Evolutionary conservation across 2,888 invertebrate species (phyloP).

Genomic region (Euclidia mi): DNA sequence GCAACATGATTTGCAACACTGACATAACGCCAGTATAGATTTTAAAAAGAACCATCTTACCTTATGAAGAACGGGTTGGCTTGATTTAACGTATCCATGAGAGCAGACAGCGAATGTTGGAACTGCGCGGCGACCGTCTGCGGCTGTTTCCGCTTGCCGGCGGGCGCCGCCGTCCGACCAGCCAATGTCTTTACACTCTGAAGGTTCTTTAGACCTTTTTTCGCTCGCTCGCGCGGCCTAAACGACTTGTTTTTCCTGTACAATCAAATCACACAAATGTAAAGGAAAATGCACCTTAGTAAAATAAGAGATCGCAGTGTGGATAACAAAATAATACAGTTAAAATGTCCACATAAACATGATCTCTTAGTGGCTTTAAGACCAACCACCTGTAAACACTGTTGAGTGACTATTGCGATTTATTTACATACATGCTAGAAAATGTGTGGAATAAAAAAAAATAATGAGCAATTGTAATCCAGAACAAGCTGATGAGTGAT

Average conservation of each 20-base stretch:
- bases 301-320: conserved; percentile 39
- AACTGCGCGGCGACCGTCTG: conserved; percentile 98
- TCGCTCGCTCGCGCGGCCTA: conserved; percentile 95
- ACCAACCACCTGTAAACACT: conserved; percentile 54
- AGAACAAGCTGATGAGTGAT: conserved; percentile 40
- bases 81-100: conserved; percentile 98
- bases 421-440: conserved; percentile 57
- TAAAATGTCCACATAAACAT: conserved; percentile 26
- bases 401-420: conserved; percentile 45
- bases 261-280: conserved; percentile 37
- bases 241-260: conserved; percentile 97
- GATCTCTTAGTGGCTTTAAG: conserved; percentile 47
- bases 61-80: conserved; percentile 90
- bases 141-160: conserved; percentile 94
- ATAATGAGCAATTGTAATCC: conserved; percentile 37
- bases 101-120: conserved; percentile 96
- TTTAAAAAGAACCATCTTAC: too few species aligned
- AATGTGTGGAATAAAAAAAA: conserved; percentile 35
- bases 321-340: not conserved
- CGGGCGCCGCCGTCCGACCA: conserved; percentile 92
- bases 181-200: conserved; percentile 98
- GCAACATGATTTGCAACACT: too few species aligned
- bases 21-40: too few species aligned
- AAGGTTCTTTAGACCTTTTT: conserved; percentile 96
- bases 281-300: conserved; percentile 8